Base-by-base conservation (phyloP, 2,113 vertebrate genomes). In the Bostrychus sinensis region DNA sequence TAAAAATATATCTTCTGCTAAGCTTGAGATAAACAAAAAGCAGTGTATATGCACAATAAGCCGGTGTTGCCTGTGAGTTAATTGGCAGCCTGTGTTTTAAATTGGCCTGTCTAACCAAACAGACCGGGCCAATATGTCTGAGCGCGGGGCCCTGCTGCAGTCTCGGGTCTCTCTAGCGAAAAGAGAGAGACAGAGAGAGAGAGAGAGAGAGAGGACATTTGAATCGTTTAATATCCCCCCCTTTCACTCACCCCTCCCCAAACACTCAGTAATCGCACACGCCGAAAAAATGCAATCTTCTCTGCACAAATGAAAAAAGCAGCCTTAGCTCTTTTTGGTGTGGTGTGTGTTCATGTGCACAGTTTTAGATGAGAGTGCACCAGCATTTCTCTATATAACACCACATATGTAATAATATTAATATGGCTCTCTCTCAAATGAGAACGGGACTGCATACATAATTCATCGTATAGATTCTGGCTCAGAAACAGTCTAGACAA, bases 321-420 rank as follows among this genome's bases (percentile, higher is more conserved):
- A 86, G 86, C 78, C 78, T 84, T 83, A 81, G 73, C 61, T 66
- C 78, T 68, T 80, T 78, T 51, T 26, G 48, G 77, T 66, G 70
- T 9, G 58, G 43, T 84, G 63, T 71, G 19, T 55, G 50, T 70
- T 7, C 51, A 53, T 37, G 55, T 58, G 37, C 37, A 19, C 39
- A 32, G 55, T 51, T 72, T 58, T 32, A 69, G 65, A 57, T 55
- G 72, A 64, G 46, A 57, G 70, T 53, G 45, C 74, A 64, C 62
- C 56, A 72, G 48, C 61, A 48, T 16, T 77, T 64, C 32, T 42
- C 32, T 12, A 36, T 75, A 65, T 83, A 81, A 80, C 80, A 62
- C 85, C 86, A 86, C 82, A 85, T 79, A 75, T 88, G 85, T 86
- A 90, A 88, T 89, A 86, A 84, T 89, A 90, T 92, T 92, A 92